Evolutionary conservation across 2,797 vertebrate genomes (phyloP), one percentile per base, ranked within the genome.

Genomic region (Emys orbicularis): DNA sequence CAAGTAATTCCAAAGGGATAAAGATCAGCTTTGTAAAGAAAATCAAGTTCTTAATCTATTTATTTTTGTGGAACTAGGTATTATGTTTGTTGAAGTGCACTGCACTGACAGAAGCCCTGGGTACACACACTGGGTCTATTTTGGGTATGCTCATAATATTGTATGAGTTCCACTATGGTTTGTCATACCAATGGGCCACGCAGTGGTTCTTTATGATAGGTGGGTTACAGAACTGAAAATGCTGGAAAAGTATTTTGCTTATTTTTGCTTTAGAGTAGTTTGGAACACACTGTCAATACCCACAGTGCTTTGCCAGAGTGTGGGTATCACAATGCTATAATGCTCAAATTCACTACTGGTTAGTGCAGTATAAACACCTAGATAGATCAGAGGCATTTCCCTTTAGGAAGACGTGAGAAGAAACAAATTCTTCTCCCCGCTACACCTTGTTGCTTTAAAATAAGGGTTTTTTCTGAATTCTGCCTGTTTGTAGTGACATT

Each of bases 51-150:
- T 68, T 34, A 16, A n/a, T 68, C 65, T 72, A 72, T 72, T 86
- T 97, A 96, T 97, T 97, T 97, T 97, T 97, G 92, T 82, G 89
- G 80, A 83, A 93, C 61, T 94, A 47, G 49, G 79, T 94, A 87
- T 82, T 86, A 53, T 72, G 56, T 94, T 96, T 92, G 96, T 89
- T 94, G 95, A 97, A 89, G 93, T 95, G 90, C 93, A 96, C 74
- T 68, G 91, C 93, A 84, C 82, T 87, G 94, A 92, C 96, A 97
- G 90, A 50, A 95, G 92, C 87, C 89, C 91, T 94, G 89, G 95
- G 92, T 94, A 95, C 94, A 97, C 82, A 89, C 57, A 94, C 37
- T 25, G 91, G 91, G 96, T 97, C 95, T 96, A 97, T 89, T 59
- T 88, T 86, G 59, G 87, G n/a, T 81, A 79, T 92, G 84, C 85